Evolutionary conservation across 1,140 invertebrate genomes (phyloP).

Genomic region (Fopius arisanus): DNA sequence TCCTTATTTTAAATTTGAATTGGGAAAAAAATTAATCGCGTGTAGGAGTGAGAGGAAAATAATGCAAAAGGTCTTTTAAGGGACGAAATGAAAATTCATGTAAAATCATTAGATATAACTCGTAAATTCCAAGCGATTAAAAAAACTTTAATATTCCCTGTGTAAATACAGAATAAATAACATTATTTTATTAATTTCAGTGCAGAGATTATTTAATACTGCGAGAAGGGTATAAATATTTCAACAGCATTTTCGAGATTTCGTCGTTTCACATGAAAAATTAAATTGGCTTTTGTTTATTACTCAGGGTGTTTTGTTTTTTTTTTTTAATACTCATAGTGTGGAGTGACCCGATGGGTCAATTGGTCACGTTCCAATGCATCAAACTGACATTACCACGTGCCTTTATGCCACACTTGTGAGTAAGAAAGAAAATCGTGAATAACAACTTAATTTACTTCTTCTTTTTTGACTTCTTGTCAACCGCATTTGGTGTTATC

Average conservation of each 20-base stretch:
- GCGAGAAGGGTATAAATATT: neutral
- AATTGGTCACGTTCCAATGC: neutral
- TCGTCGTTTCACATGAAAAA: neutral
- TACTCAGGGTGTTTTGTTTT: neutral
- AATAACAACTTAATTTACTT: conserved; percentile 43
- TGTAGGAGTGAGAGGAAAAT: too few relatives aligned
- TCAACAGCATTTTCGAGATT: neutral
- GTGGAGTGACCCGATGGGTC: too few relatives aligned
- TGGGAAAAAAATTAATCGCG: too few relatives aligned
- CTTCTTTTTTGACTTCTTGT: conserved; percentile 61
- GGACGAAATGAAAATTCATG: too few relatives aligned
- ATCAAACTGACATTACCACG: neutral
- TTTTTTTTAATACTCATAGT: neutral
- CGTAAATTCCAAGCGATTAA: neutral
- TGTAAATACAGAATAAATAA: neutral
- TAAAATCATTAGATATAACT: neutral
- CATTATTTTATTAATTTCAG: conserved; percentile 1
- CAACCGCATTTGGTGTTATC: conserved; percentile 39
- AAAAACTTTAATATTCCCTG: conserved; percentile 3
- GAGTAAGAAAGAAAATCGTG: neutral
- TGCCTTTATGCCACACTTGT: neutral
- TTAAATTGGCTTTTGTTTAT: neutral
- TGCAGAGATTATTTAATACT: neutral
- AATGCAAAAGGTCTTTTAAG: too few relatives aligned
- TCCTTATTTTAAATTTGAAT: too few relatives aligned